Evolutionary conservation across 2,797 vertebrate genomes (phyloP).

Genomic region (Pagetopsis macropterus): DNA sequence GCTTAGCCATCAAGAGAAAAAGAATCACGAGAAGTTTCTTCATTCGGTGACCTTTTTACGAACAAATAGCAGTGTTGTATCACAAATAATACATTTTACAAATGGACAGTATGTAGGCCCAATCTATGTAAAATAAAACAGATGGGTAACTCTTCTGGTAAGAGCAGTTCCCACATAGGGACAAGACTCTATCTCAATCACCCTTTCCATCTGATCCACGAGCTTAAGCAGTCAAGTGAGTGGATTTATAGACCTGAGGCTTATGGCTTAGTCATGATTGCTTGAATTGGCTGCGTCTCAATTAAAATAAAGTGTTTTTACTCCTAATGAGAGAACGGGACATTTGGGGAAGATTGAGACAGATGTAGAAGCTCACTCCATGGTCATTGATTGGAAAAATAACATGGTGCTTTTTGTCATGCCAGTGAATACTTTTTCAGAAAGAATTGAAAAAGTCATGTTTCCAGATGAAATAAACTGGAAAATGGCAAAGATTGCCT

Average conservation of each 20-base stretch:
- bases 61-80: not conserved
- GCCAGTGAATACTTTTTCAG: not conserved
- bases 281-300: slow-evolving; percentile 78
- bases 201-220: slow-evolving; percentile 66
- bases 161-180: slow-evolving; percentile 47
- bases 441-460: not conserved
- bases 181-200: slow-evolving; percentile 59
- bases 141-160: slow-evolving; percentile 52
- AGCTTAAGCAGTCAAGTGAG: slow-evolving; percentile 78
- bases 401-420: not conserved
- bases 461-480: slow-evolving; percentile 19
- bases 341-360: slow-evolving; percentile 26
- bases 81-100: not conserved
- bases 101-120: slow-evolving; percentile 16
- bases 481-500: slow-evolving; percentile 33
- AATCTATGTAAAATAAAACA: slow-evolving; percentile 33
- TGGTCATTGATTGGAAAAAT: slow-evolving; percentile 7
- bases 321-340: slow-evolving; percentile 60
- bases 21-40: slow-evolving; percentile 26
- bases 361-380: slow-evolving; percentile 9
- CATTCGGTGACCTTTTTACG: slow-evolving; percentile 1
- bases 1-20: slow-evolving; percentile 29
- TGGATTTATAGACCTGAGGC: slow-evolving; percentile 80
- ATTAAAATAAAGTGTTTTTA: slow-evolving; percentile 78
- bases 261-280: slow-evolving; percentile 79